phyloP scores from a whole-genome alignment of 2,113 vertebrate species.

The Caranx melampygus region DNA sequence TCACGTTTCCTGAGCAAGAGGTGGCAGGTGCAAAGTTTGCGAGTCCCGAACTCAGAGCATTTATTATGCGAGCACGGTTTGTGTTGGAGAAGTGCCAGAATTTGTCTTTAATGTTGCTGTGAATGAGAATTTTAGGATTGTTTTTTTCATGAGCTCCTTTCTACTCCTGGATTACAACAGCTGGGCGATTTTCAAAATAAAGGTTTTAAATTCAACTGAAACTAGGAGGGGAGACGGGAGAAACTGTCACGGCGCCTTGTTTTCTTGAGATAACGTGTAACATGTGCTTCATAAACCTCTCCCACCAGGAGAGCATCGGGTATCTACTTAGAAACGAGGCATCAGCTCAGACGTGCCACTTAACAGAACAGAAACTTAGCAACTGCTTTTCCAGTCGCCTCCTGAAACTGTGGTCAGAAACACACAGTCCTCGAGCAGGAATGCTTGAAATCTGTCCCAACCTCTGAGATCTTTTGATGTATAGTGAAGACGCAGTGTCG shows the following conservation, averaged over 20 bases:
- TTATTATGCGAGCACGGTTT: neutral
- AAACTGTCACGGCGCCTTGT: neutral
- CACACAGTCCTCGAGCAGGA: slow-evolving; percentile 22
- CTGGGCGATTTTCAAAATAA: neutral
- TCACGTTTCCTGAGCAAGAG: neutral
- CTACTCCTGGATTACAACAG: neutral
- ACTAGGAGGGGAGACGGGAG: neutral
- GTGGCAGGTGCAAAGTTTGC: neutral
- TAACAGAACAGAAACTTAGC: neutral
- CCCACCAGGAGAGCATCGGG: neutral
- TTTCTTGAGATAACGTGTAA: neutral
- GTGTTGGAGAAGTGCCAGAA: neutral
- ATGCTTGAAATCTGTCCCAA: slow-evolving; percentile 42
- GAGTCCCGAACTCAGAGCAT: neutral
- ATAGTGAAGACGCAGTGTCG: slow-evolving; percentile 41
- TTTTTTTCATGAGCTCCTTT: neutral
- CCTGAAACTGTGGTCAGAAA: slow-evolving; percentile 51
- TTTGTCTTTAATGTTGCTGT: slow-evolving; percentile 3
- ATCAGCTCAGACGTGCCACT: neutral
- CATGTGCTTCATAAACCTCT: neutral
- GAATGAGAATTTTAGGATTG: no score
- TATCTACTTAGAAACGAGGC: slow-evolving; percentile 24
- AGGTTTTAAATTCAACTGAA: neutral
- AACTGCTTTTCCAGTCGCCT: neutral
- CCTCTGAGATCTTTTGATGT: slow-evolving; percentile 48